Evolutionary conservation across 2,888 invertebrate species (phyloP), one percentile per base, ranked within the genome.

Genomic region (Seladonia tumulorum): DNA sequence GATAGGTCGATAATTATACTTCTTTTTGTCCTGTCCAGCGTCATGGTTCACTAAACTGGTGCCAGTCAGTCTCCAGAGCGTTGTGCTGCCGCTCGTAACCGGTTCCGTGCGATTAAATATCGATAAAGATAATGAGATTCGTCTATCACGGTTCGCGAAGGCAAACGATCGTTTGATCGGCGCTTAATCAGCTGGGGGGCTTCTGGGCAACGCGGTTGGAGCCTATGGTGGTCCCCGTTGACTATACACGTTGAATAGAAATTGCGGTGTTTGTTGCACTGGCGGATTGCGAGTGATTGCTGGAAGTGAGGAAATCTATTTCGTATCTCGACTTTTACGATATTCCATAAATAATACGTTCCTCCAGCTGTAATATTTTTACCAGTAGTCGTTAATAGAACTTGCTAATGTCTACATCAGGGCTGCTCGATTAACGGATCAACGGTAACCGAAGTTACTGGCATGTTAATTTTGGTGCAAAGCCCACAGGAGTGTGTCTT

Each of bases 1-100:
- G 66, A 45, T 66, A 77, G 81, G 49, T 90, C 89, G 83, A 90
- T 85, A 89, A 79, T 49, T 78, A 82, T 22, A 25, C 14, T 42
- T 45, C 60, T 78, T 87, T 83, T 72, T 42, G 86, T 70, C 87
- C 70, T 57, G 70, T 47, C 57, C 57, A 72, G 35, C 70, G 81
- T 81, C 74, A 71, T 77, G 77, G 78, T 76, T 70, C 35, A 73
- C 77, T 83, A 81, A 81, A 72, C 71, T 80, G 85, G 85, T 89
- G 89, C 85, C 88, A 86, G 80, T 79, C 76, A 72, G 84, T 86
- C 85, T 85, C 53, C 73, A 74, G 29, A 74, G 29, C 49, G 63
- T 22, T n/a, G 47, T 60, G 57, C 53, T 66, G 29, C n/a, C 39
- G 53, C 71, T 45, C 57, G 29, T 42, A 87, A 87, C 84, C 82